Percentiles rank a stretch among this genome's conserved stretches.
phyloP scores from a whole-genome alignment of 2,113 vertebrate genomes.

The Amia ocellicauda region DNA sequence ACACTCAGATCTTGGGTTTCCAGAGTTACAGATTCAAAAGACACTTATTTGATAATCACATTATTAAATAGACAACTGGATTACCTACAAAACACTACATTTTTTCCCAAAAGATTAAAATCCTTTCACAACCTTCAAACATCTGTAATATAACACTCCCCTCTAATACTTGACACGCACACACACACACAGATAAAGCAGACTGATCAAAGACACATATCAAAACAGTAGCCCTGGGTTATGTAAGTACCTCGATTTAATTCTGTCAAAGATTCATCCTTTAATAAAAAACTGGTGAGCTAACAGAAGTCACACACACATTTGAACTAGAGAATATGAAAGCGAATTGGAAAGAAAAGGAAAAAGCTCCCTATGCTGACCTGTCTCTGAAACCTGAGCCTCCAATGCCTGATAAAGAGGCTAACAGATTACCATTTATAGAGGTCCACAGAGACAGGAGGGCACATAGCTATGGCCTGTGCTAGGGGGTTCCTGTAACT shows the following conservation, averaged over 20 bases:
- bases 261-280: conserved; percentile 43
- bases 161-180: conserved; percentile 15
- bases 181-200: conserved; percentile 20
- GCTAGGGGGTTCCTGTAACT: conserved; percentile 7
- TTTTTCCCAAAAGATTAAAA: too few species aligned
- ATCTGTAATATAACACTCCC: too few species aligned
- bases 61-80: too few species aligned
- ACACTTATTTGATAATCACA: too few species aligned
- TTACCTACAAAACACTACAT: too few species aligned
- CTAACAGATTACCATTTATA: conserved; percentile 60
- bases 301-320: conserved; percentile 43
- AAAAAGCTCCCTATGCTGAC: conserved; percentile 37
- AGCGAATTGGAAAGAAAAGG: conserved; percentile 1
- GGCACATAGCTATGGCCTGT: not conserved
- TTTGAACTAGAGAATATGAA: conserved; percentile 31
- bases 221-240: conserved; percentile 40
- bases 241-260: conserved; percentile 43
- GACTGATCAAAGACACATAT: conserved; percentile 39
- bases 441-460: conserved; percentile 25
- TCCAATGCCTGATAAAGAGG: conserved; percentile 46
- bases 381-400: conserved; percentile 47
- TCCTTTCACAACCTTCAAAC: too few species aligned
- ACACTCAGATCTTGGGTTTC: too few species aligned
- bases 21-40: too few species aligned
- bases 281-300: conserved; percentile 39